Percentiles rank a stretch among this genome's conserved stretches.
phyloP scores from a whole-genome alignment of 1,140 invertebrate species.

The Dysdera silvatica region DNA sequence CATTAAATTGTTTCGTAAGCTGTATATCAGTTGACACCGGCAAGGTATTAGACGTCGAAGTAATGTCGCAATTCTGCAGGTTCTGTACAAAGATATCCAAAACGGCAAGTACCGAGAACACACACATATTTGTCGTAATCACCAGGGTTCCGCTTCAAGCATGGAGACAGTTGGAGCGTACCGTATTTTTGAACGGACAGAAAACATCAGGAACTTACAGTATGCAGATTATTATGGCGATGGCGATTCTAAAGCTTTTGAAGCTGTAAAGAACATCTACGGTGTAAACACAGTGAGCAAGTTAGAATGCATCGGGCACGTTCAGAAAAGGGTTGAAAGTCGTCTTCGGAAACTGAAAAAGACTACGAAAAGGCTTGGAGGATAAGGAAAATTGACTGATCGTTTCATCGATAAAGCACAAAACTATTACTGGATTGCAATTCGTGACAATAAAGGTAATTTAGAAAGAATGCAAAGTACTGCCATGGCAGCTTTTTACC shows the following conservation, averaged over 20 bases:
- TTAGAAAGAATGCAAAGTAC: background rate
- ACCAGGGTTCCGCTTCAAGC: background rate
- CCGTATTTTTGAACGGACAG: constrained; percentile 1
- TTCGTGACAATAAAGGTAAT: constrained; percentile 3
- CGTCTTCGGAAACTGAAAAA: constrained; percentile 2
- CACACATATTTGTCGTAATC: background rate
- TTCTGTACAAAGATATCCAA: background rate
- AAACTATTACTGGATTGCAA: constrained; percentile 13
- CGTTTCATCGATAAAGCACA: background rate
- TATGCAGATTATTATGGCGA: constrained; percentile 7
- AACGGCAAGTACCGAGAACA: background rate
- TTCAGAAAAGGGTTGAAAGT: background rate
- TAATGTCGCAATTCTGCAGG: background rate
- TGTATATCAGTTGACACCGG: background rate
- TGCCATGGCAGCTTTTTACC: background rate
- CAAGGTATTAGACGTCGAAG: background rate
- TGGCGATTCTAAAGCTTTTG: background rate
- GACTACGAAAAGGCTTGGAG: background rate
- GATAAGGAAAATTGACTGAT: background rate
- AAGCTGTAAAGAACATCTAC: background rate
- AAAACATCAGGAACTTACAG: background rate
- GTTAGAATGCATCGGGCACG: background rate
- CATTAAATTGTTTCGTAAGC: background rate
- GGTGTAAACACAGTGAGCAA: background rate
- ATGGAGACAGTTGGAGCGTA: constrained; percentile 1